Base-by-base conservation (phyloP, 2,797 vertebrate species). In the Pseudomugil gertrudae region DNA sequence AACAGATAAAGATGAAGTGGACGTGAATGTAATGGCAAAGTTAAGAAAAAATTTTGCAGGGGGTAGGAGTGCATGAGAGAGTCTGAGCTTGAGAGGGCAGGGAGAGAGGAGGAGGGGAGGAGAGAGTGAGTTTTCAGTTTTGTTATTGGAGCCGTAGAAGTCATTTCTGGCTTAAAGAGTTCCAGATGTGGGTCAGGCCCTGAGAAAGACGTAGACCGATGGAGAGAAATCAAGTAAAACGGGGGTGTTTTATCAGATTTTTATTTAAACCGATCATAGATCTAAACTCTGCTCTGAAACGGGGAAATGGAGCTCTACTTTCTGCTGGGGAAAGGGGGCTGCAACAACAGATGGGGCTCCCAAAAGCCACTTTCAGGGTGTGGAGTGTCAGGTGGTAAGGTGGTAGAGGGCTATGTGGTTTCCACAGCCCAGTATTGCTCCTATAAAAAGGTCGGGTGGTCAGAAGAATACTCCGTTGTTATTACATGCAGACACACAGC, bases 71-170 rank as follows among this genome's bases (percentile, higher is more conserved):
- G 32, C 64, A 45, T 53, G 67, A 55, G 69, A 78, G 71, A 76
- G 67, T 67, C 69, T 68, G 74, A 87, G 62, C 62, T 59, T 68
- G 70, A 80, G 80, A 80, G 80, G 29, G 76, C 57, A n/a, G 7
- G 40, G 40, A 43, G 76, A 54, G 76, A 79, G 77, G 70, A 66
- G 66, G 59, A 23, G n/a, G 15, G 65, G 53, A 63, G 15, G 65
- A 74, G 65, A 38, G 76, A 63, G 73, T 70, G 79, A 81, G 81
- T 82, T 90, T 90, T 78, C 81, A 76, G 83, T 81, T 86, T 84
- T 92, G 91, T 93, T 94, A 92, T 93, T 94, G 91, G 92, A 94
- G 92, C 88, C 86, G 76, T 73, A 84, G 83, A 94, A 93, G 92
- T 93, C 84, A 87, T 93, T 93, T 90, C 84, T 89, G 88, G 72